Evolutionary conservation across 2,113 vertebrate species (phyloP).

Genomic region (Psophia crepitans): DNA sequence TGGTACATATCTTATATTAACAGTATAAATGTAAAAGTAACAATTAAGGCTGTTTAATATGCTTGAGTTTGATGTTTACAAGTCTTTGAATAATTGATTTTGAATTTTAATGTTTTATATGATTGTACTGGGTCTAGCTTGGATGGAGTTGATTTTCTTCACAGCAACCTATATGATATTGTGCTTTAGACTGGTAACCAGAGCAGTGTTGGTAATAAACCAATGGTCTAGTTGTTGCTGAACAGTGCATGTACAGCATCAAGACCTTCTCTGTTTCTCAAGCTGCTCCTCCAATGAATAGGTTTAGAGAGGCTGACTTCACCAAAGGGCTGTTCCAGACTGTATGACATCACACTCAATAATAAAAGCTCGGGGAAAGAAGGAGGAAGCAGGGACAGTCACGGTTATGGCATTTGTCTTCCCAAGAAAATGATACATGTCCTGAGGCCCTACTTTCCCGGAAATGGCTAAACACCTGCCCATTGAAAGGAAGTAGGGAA

Average conservation of each 20-base stretch:
- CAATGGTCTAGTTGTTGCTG: background rate
- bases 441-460: background rate
- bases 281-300: background rate
- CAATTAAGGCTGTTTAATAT: background rate
- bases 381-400: background rate
- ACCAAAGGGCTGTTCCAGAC: background rate
- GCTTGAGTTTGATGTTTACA: background rate
- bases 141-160: background rate
- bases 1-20: background rate
- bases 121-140: background rate
- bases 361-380: background rate
- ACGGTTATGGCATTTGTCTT: background rate
- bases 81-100: background rate
- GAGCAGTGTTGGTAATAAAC: background rate
- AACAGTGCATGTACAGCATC: background rate
- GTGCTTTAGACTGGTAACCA: background rate
- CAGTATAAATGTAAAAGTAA: background rate
- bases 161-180: background rate
- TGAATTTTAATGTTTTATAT: background rate
- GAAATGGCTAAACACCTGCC: background rate
- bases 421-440: accelerated
- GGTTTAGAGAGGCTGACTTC: background rate
- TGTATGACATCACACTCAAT: too few species aligned
- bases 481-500: accelerated
- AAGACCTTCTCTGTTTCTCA: background rate